These are phyloP conservation scores for Catonia carolina DNA, from an alignment of 2,888 invertebrate species.

Conservation along the genomic window DNA sequence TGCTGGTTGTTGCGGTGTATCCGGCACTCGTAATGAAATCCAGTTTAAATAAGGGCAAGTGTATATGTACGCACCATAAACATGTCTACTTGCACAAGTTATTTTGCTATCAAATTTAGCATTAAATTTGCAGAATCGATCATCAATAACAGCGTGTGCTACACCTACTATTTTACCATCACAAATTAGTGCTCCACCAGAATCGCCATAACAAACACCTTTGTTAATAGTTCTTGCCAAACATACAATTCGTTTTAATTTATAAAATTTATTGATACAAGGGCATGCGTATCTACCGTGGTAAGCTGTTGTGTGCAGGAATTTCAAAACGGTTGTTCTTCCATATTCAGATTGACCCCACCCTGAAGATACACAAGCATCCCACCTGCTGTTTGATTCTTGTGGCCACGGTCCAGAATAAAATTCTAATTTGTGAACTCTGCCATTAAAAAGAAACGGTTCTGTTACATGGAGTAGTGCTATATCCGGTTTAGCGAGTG, in stretches of 20 bases:
- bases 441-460: neutral
- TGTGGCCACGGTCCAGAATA: neutral
- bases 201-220: constrained; percentile 3
- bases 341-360: neutral
- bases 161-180: neutral
- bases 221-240: neutral
- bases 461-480: neutral
- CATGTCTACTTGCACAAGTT: neutral
- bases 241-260: neutral
- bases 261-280: neutral
- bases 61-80: constrained; percentile 4
- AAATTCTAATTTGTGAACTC: neutral
- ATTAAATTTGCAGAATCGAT: neutral
- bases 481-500: neutral
- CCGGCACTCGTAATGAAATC: neutral
- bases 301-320: neutral
- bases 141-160: neutral
- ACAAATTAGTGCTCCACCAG: neutral
- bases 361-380: neutral
- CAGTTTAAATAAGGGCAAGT: neutral
- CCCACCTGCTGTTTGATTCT: neutral
- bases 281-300: neutral
- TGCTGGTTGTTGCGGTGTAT: neutral
- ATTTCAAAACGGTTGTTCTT: neutral
- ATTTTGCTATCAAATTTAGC: neutral